Evolutionary conservation across 2,113 vertebrate species (phyloP).

Genomic region (Xenus cinereus): DNA sequence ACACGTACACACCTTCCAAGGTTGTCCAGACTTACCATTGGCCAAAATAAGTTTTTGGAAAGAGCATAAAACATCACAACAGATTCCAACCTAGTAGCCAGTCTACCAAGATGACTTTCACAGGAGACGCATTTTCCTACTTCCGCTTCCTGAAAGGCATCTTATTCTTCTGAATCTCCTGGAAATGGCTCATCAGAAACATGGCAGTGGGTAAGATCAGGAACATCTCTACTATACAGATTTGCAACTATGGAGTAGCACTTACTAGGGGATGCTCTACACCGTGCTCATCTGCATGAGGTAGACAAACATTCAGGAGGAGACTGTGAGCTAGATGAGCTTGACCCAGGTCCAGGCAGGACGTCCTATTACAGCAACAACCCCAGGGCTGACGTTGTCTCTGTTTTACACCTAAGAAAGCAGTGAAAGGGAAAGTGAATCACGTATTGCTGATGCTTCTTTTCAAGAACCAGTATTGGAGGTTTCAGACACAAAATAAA

Average conservation of each 20-base stretch:
- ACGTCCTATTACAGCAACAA: neutral
- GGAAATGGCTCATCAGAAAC: neutral
- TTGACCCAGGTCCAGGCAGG: neutral
- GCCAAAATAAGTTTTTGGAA: neutral
- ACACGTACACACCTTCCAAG: fast-evolving
- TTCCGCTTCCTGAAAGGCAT: neutral
- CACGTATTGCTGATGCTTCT: neutral
- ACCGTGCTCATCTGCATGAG: fast-evolving
- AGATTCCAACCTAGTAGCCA: neutral
- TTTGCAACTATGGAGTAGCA: neutral
- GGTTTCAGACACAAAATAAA: neutral
- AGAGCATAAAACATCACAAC: neutral
- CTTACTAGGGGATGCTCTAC: neutral
- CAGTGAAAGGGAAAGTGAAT: neutral
- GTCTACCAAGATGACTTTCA: neutral
- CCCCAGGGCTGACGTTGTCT: neutral
- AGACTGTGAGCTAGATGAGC: neutral
- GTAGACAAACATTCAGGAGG: neutral
- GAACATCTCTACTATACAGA: neutral
- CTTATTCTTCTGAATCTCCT: neutral
- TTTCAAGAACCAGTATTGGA: neutral
- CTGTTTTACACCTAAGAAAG: neutral
- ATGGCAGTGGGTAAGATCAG: neutral
- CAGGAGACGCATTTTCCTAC: neutral
- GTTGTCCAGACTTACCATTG: neutral